These are phyloP conservation scores for Calameuta filiformis DNA, from an alignment of 2,888 invertebrate species.

Conservation along the genomic window DNA sequence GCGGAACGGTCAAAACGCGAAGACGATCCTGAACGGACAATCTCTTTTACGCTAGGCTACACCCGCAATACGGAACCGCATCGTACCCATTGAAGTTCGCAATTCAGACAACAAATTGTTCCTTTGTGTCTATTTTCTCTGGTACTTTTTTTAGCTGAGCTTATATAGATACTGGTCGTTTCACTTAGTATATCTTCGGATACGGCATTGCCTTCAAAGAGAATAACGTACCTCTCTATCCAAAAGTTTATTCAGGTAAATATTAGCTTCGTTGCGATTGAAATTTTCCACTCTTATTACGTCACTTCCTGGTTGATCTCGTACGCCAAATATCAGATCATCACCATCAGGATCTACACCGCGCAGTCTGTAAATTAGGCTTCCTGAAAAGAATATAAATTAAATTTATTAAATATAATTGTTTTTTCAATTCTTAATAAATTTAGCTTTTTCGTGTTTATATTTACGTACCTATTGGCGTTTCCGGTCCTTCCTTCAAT, in stretches of 20 bases:
- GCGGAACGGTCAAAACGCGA: constrained; percentile 48
- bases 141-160: not conserved
- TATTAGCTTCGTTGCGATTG: constrained; percentile 84
- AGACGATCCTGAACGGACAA: constrained; percentile 1
- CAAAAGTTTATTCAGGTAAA: constrained; percentile 88
- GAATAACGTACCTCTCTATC: constrained; percentile 82
- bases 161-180: not conserved
- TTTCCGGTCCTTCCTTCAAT: constrained; percentile 88
- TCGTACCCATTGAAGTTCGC: not conserved
- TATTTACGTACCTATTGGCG: constrained; percentile 76
- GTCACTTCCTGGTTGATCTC: constrained; percentile 83
- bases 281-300: constrained; percentile 86
- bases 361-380: constrained; percentile 82
- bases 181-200: not conserved
- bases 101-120: not conserved
- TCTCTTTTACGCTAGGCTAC: constrained; percentile 34
- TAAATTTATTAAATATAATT: not conserved
- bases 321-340: constrained; percentile 82
- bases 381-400: constrained; percentile 71
- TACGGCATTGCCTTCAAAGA: not conserved
- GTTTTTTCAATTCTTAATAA: not conserved
- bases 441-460: not conserved
- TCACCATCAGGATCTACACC: constrained; percentile 91
- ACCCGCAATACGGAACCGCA: constrained; percentile 30
- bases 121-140: not conserved